Percentiles rank a stretch among this genome's conserved stretches.
phyloP scores from a whole-genome alignment of 2,113 vertebrate genomes.

The Genyomyrus donnyi region DNA sequence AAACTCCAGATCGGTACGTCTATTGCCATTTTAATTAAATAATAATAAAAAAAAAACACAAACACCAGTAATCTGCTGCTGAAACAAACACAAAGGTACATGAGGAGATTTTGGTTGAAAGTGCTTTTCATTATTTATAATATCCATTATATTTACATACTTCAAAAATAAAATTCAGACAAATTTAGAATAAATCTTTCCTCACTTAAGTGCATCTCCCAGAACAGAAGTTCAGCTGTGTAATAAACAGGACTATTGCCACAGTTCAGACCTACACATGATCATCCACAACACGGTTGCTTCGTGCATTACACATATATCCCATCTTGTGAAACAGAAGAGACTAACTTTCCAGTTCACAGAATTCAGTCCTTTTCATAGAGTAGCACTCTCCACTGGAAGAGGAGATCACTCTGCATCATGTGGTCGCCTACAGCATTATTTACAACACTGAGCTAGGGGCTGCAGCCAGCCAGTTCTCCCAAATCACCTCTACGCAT shows the following conservation, averaged over 20 bases:
- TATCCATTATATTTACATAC: neutral
- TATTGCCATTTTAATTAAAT: conserved; percentile 10
- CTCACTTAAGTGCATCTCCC: neutral
- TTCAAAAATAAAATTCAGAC: conserved; percentile 9
- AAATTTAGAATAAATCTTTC: conserved; percentile 7
- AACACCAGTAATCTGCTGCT: neutral
- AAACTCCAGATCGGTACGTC: neutral
- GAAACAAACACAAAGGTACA: neutral
- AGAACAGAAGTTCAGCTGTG: neutral
- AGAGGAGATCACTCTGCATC: neutral
- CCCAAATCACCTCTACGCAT: neutral
- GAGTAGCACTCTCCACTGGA: neutral
- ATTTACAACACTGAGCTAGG: neutral
- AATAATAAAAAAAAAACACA: neutral
- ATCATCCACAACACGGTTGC: neutral
- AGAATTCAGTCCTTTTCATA: neutral
- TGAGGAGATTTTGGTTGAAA: conserved; percentile 11
- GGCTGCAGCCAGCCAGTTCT: neutral
- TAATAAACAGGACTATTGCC: neutral
- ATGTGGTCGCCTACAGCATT: neutral
- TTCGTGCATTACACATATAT: conserved; percentile 1
- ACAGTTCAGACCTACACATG: neutral
- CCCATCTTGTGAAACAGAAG: neutral
- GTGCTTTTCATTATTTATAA: conserved; percentile 1
- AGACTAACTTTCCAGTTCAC: neutral